Conservation (phyloP, 1,140 invertebrate genomes). For the Metopolophium dirhodum region DNA sequence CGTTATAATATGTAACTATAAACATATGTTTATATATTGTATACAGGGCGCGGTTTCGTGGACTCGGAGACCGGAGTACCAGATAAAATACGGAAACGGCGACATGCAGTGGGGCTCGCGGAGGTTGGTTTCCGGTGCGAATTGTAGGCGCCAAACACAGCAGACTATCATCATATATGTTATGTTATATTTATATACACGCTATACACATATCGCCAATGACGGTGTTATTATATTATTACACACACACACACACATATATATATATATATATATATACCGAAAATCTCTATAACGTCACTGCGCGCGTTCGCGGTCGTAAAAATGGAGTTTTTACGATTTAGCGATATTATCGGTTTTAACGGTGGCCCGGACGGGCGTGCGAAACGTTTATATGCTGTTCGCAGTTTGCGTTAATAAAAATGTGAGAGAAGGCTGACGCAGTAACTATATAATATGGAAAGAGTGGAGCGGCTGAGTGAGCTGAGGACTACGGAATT, state of each 20-base stretch:
- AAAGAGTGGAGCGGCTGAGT: background rate
- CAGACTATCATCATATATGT: background rate
- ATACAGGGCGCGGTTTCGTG: background rate
- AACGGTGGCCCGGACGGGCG: background rate
- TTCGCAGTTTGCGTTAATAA: background rate
- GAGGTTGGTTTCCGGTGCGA: background rate
- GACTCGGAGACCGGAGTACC: background rate
- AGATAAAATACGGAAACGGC: conserved; percentile 8
- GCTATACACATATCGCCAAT: background rate
- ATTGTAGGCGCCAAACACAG: background rate
- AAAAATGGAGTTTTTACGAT: background rate
- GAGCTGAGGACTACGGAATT: background rate
- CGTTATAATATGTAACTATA: background rate
- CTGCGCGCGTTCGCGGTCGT: background rate
- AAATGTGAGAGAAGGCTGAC: background rate
- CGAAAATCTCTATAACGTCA: background rate
- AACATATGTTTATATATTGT: too few species aligned
- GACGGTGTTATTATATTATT: background rate
- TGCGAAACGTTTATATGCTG: background rate
- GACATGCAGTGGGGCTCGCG: background rate
- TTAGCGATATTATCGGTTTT: background rate
- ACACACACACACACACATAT: background rate
- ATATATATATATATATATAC: too few species aligned
- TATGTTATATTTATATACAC: background rate
- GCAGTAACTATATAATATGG: background rate